phyloP scores from a whole-genome alignment of 2,888 invertebrate genomes.

The Habroteleia sp. region DNA sequence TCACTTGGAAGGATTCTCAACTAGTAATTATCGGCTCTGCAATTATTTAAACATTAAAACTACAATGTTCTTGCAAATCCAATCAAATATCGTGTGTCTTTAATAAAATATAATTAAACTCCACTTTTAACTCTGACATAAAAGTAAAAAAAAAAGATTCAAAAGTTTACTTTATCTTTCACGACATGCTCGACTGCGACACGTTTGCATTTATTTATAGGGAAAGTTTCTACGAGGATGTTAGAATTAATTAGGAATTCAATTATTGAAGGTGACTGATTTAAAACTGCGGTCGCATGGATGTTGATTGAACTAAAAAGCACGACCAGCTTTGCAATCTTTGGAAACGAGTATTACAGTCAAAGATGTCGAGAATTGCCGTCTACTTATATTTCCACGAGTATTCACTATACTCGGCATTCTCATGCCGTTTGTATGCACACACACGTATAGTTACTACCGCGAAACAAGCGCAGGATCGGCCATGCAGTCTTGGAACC shows the following conservation, averaged over 20 bases:
- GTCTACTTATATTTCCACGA: conserved; percentile 52
- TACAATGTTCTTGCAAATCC: conserved; percentile 20
- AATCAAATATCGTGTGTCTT: too few species aligned
- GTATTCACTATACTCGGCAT: conserved; percentile 47
- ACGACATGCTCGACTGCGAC: too few species aligned
- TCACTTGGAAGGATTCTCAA: conserved; percentile 57
- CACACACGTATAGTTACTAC: conserved; percentile 17
- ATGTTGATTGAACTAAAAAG: conserved; percentile 8
- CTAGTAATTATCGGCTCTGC: conserved; percentile 42
- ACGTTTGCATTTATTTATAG: too few species aligned
- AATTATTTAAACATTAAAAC: conserved; percentile 46
- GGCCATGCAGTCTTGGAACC: conserved; percentile 29
- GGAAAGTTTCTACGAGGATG: too few species aligned
- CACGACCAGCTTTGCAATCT: conserved; percentile 27
- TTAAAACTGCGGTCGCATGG: too few species aligned
- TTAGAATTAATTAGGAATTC: neutral
- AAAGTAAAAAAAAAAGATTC: too few species aligned
- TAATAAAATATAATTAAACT: too few species aligned
- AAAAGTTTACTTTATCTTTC: too few species aligned
- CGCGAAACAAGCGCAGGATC: conserved; percentile 27
- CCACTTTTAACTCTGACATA: too few species aligned
- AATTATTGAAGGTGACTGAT: neutral
- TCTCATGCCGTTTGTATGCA: conserved; percentile 46
- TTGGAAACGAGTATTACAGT: conserved; percentile 30
- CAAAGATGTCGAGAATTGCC: conserved; percentile 41